Evolutionary conservation across 2,888 invertebrate genomes (phyloP), one percentile per base, ranked within the genome.

Genomic region (Teleogryllus oceanicus): DNA sequence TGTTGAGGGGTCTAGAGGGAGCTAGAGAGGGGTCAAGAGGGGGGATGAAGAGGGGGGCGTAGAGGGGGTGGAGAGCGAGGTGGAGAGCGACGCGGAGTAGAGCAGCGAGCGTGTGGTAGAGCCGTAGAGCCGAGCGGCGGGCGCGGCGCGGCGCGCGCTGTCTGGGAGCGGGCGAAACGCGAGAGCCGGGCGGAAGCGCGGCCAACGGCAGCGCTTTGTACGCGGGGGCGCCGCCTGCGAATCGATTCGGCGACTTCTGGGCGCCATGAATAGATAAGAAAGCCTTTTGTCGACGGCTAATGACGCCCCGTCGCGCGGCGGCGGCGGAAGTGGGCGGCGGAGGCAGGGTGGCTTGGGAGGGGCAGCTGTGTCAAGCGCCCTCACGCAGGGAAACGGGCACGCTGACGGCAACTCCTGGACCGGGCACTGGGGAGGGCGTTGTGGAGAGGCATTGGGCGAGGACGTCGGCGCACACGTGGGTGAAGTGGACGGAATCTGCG

Each of bases 201-300:
- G 37, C 37, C 37, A 8, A 37, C 13, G 62, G n/a, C 13, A n/a
- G n/a, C n/a, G 62, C 62, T 62, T 62, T 62, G 62, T 62, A 62
- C n/a, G 62, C 62, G 62, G 62, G 18, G n/a, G 62, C 13, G 62
- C 13, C 12, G 16, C 11, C 62, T 62, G n/a, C 37, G 62, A 62
- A 62, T 62, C 62, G 62, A 62, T 62, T 62, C 62, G 4, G 13
- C n/a, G 62, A 62, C 62, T 62, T 62, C 62, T n/a, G 62, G 62
- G 16, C 62, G 62, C 62, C 62, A 62, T 62, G 62, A 62, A 62
- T 62, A 62, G 62, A 62, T 62, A 62, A 62, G 62, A 62, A 62
- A 62, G 62, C 62, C 62, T 62, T 62, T 62, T 62, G 62, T 62
- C 62, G 62, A 62, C 16, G 62, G 62, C 62, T 62, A 62, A 62